phyloP scores from a whole-genome alignment of 2,113 vertebrate genomes.

The Maccullochella peelii region DNA sequence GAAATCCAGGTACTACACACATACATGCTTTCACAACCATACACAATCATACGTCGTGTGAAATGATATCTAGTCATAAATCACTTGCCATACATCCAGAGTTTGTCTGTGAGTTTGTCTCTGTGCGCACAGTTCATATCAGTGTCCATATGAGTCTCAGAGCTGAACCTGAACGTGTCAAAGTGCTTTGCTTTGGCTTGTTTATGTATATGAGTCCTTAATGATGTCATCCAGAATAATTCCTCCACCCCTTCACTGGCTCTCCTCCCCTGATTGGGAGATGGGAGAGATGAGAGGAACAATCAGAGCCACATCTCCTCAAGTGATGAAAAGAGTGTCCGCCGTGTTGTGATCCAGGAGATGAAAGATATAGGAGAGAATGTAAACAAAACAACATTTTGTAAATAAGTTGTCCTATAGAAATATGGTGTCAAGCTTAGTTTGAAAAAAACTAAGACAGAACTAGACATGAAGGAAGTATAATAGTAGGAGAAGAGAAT shows the following conservation, averaged over 20 bases:
- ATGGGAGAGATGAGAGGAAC: constrained; percentile 27
- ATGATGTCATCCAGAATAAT: constrained; percentile 42
- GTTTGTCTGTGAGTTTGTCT: neutral
- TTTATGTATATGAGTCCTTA: constrained; percentile 36
- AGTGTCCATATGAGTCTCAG: neutral
- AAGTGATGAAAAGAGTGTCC: constrained; percentile 44
- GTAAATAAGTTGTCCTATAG: constrained; percentile 38
- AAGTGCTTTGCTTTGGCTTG: constrained; percentile 29
- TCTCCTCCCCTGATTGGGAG: constrained; percentile 52
- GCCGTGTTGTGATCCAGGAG: constrained; percentile 14
- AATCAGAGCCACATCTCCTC: constrained; percentile 55
- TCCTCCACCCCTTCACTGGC: constrained; percentile 8
- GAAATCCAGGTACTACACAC: neutral
- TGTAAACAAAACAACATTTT: constrained; percentile 27
- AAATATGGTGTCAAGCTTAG: neutral
- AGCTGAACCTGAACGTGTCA: constrained; percentile 9
- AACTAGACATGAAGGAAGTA: neutral
- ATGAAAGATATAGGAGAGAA: constrained; percentile 21
- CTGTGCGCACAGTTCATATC: neutral
- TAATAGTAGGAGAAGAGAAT: neutral
- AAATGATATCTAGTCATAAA: neutral
- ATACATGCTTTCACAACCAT: neutral
- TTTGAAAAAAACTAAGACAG: neutral
- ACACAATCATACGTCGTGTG: too few relatives aligned
- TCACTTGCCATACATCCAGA: neutral